Evolutionary conservation across 2,888 invertebrate species (phyloP).

Genomic region (Pachymerium ferrugineum): DNA sequence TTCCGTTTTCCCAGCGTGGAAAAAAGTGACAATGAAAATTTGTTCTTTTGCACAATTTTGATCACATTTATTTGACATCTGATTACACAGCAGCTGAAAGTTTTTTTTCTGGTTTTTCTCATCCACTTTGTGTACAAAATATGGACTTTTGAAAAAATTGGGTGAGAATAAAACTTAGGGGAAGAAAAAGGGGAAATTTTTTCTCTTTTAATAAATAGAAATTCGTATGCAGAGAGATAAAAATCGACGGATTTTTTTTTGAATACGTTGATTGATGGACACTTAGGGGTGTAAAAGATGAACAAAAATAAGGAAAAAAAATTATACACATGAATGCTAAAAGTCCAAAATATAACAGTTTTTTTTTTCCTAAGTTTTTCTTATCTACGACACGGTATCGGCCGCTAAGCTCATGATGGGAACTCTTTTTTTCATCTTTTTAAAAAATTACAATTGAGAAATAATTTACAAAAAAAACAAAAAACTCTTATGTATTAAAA

Average conservation of each 20-base stretch:
- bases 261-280: background rate
- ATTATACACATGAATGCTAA: conserved; percentile 19
- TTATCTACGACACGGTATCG: conserved; percentile 4
- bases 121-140: conserved; percentile 24
- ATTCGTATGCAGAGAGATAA: conserved; percentile 16
- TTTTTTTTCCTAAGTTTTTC: background rate
- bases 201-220: conserved; percentile 15
- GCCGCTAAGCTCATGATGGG: conserved; percentile 23
- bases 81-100: conserved; percentile 27
- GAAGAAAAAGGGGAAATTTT: background rate
- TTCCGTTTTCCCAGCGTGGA: background rate
- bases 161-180: background rate
- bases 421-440: conserved; percentile 5
- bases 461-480: conserved; percentile 19
- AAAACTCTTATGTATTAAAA: no score
- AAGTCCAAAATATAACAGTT: conserved; percentile 24
- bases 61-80: conserved; percentile 27
- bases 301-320: background rate
- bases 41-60: conserved; percentile 20
- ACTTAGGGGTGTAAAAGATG: background rate
- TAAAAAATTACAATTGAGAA: background rate
- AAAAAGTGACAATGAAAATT: background rate
- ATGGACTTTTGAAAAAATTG: conserved; percentile 3
- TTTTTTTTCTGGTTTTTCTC: conserved; percentile 4
- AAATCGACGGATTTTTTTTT: conserved; percentile 18